Percentiles rank a stretch among this genome's conserved stretches.
Conservation (phyloP, 1,140 invertebrate genomes). For the Galleria mellonella region DNA sequence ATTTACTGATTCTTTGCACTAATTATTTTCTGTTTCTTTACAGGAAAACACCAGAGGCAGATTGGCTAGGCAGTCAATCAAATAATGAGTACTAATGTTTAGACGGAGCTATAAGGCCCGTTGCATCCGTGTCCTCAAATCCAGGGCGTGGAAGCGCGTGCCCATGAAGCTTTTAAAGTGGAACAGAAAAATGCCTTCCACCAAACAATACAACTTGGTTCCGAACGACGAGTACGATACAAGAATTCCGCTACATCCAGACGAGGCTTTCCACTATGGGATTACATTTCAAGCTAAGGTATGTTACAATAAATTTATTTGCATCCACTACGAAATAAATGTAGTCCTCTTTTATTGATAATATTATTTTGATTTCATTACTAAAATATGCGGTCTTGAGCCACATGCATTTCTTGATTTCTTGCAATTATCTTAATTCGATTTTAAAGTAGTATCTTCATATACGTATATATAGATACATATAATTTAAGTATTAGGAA, state of each 20-base stretch:
- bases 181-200: slow-evolving; percentile 84
- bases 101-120: slow-evolving; percentile 37
- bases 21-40: slow-evolving; percentile 3
- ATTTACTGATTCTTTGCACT: no score
- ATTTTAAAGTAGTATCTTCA: no score
- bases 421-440: no score
- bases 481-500: no score
- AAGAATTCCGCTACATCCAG: slow-evolving; percentile 93
- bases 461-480: no score
- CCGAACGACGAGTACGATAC: slow-evolving; percentile 96
- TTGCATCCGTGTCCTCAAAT: slow-evolving; percentile 45
- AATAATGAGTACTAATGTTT: slow-evolving; percentile 44
- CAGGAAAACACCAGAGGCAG: slow-evolving; percentile 3
- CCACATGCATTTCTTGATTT: no score
- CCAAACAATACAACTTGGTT: slow-evolving; percentile 94
- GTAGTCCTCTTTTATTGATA: no score
- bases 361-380: no score
- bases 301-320: slow-evolving; percentile 28
- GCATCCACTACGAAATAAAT: no score
- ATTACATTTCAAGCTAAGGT: slow-evolving; percentile 99
- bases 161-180: slow-evolving; percentile 63
- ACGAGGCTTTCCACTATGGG: slow-evolving; percentile 97
- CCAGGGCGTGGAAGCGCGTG: slow-evolving; percentile 43
- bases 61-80: neutral
- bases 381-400: no score